Conservation (phyloP, 2,797 vertebrate genomes). For the Distichodus sexfasciatus region DNA sequence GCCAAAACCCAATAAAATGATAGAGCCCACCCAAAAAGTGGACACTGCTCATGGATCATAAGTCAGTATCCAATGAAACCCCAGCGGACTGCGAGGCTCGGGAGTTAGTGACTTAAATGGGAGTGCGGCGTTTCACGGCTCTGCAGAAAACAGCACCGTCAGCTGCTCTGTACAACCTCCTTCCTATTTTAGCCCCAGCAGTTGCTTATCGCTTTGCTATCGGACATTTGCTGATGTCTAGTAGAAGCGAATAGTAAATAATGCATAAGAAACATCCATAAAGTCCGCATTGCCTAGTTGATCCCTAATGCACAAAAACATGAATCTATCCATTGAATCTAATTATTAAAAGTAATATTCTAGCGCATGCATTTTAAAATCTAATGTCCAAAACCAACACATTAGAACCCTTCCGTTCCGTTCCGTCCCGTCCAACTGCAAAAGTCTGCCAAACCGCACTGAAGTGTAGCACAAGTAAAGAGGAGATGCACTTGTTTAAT, state of each 20-base stretch:
- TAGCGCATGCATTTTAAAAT: too few relatives aligned
- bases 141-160: constrained; percentile 76
- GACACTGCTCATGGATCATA: too few relatives aligned
- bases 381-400: too few relatives aligned
- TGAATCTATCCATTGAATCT: too few relatives aligned
- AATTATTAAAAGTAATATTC: too few relatives aligned
- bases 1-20: not conserved
- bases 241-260: constrained; percentile 60
- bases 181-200: constrained; percentile 85
- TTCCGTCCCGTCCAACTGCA: too few relatives aligned
- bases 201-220: constrained; percentile 58
- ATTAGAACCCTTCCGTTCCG: too few relatives aligned
- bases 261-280: constrained; percentile 52
- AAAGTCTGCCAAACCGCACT: too few relatives aligned
- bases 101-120: constrained; percentile 67
- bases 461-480: not conserved
- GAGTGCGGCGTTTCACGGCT: constrained; percentile 60
- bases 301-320: not conserved
- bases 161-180: constrained; percentile 77
- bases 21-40: not conserved
- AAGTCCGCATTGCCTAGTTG: not conserved
- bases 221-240: constrained; percentile 74
- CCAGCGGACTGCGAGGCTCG: constrained; percentile 5
- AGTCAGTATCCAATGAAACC: constrained; percentile 1
- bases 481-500: constrained; percentile 41